Evolutionary conservation across 2,888 invertebrate species (phyloP), one percentile per base, ranked within the genome.

Genomic region (Heliconius aoede): DNA sequence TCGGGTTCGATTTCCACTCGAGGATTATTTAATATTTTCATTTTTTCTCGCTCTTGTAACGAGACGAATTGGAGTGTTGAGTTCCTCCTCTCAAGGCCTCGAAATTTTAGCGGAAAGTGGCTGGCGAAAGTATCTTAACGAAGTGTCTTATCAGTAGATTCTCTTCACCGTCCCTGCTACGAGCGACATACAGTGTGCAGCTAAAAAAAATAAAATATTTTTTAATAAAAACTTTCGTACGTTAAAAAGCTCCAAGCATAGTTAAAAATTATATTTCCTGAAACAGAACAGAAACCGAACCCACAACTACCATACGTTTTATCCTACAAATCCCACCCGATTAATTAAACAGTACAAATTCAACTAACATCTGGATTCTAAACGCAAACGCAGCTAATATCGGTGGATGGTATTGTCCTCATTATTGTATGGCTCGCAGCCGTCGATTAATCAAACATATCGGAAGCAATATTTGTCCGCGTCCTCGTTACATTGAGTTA

Each of bases 391-490:
- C 1, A 0, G 15, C 51, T 69, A 69, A 55, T 55, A 55, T n/a
- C 28, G n/a, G 1, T n/a, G n/a, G 30, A 15, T 69, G 30, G 30
- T 69, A 69, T n/a, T 30, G 15, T 4, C 11, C 13, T 68, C 68
- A 68, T 69, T 55, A 69, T 32, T 60, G 72, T 36, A 72, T 60
- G 58, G 7, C 55, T 55, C 32, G 32, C 36, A 36, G 18, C 26
- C 60, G 32, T 36, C 60, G 60, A 72, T 72, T 60, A 72, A 72
- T 72, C 60, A 72, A 46, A 46, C 46, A 69, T 18, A 58, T 18
- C 26, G 72, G 30, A 36, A 60, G 58, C 72, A 72, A 72, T 72
- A 72, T 72, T 72, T 72, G 72, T 72, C 72, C 36, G 58, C 11
- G 8, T 18, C 58, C 21, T 60, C 58, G 60, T 72, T 72, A 40